phyloP scores from a whole-genome alignment of 1,140 invertebrate genomes.

The Diorhabda elongata region DNA sequence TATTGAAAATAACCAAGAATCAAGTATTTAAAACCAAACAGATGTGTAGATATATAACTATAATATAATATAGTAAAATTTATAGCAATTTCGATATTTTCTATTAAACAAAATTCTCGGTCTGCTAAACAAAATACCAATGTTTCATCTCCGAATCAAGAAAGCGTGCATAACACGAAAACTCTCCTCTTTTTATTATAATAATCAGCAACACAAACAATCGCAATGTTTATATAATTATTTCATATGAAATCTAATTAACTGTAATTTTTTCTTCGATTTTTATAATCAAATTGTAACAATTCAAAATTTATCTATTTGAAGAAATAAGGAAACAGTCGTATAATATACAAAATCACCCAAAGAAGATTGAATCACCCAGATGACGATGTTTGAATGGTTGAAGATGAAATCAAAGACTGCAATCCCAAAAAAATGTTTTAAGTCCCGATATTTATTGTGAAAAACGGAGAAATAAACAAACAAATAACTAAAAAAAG shows the following conservation, averaged over 20 bases:
- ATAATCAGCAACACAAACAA: constrained; percentile 17
- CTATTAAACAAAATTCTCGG: constrained; percentile 21
- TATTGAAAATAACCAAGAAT: background rate
- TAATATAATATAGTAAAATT: background rate
- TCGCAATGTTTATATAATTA: constrained; percentile 22
- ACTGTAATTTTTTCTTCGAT: too few species aligned
- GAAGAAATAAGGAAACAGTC: too few species aligned
- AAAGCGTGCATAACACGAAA: constrained; percentile 21
- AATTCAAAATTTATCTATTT: too few species aligned
- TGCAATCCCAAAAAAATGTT: too few species aligned
- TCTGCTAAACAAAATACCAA: constrained; percentile 18
- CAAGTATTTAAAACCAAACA: background rate
- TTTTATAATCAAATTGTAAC: too few species aligned
- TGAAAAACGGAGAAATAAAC: too few species aligned
- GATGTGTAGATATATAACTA: background rate
- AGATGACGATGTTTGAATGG: too few species aligned
- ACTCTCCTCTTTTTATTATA: constrained; percentile 20
- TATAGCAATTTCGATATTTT: constrained; percentile 19
- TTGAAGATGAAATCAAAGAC: too few species aligned
- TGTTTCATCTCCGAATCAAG: constrained; percentile 22
- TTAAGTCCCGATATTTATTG: too few species aligned
- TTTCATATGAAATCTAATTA: constrained; percentile 10
- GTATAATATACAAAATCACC: too few species aligned
- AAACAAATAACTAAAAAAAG: too few species aligned
- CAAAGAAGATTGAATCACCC: too few species aligned